These are phyloP conservation scores for Drosophila eugracilis DNA, from an alignment of 1,140 invertebrate species.

Conservation along the genomic window DNA sequence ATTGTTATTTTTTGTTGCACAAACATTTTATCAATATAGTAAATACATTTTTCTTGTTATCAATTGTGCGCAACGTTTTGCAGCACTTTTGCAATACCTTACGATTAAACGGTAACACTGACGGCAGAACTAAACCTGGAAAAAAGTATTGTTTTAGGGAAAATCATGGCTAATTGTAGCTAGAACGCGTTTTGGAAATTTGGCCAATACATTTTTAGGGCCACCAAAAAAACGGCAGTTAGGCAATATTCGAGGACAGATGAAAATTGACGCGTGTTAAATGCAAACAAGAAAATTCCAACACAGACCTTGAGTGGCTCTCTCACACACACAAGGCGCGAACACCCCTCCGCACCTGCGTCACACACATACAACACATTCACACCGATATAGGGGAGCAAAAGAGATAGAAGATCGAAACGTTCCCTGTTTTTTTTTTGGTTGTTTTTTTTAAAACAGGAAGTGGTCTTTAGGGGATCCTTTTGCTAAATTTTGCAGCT, in stretches of 20 bases:
- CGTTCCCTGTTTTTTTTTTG: slow-evolving; percentile 43
- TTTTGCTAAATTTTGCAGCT: slow-evolving; percentile 13
- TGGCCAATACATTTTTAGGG: neutral
- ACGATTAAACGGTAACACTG: slow-evolving; percentile 1
- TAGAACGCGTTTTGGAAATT: slow-evolving; percentile 27
- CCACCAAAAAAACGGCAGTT: slow-evolving; percentile 2
- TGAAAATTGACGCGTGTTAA: slow-evolving; percentile 34
- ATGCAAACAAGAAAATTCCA: slow-evolving; percentile 68
- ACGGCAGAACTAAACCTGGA: slow-evolving; percentile 18
- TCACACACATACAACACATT: slow-evolving; percentile 24
- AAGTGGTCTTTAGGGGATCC: slow-evolving; percentile 46
- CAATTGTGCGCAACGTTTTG: neutral
- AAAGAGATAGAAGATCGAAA: slow-evolving; percentile 34
- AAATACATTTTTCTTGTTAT: slow-evolving; percentile 1
- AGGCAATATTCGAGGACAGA: slow-evolving; percentile 4
- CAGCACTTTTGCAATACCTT: slow-evolving; percentile 19
- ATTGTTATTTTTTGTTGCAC: neutral
- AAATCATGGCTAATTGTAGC: slow-evolving; percentile 60
- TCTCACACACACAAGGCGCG: slow-evolving; percentile 32
- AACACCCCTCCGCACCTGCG: slow-evolving; percentile 34
- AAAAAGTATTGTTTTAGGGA: slow-evolving; percentile 68
- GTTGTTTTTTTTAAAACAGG: slow-evolving; percentile 23
- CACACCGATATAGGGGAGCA: slow-evolving; percentile 58
- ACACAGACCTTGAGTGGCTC: slow-evolving; percentile 75
- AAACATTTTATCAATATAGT: neutral